phyloP scores from a whole-genome alignment of 2,797 vertebrate species.

The Heteromormyrus szaboi region DNA sequence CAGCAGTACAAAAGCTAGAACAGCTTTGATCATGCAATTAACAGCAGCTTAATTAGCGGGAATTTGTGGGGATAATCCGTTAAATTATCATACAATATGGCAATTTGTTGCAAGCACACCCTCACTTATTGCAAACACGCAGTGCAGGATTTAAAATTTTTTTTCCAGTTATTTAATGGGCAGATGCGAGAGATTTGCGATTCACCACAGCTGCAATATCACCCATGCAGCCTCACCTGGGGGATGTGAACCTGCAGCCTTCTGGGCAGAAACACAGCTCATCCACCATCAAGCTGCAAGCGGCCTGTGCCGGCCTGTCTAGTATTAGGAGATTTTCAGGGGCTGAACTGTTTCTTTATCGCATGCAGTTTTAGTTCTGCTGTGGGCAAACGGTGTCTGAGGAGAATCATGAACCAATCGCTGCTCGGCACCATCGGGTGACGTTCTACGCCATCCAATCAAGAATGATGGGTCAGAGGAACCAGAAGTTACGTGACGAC shows the following conservation, averaged over 20 bases:
- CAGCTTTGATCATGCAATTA: conserved; percentile 1
- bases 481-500: not conserved
- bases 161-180: not conserved
- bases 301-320: not conserved
- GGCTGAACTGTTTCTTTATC: not conserved
- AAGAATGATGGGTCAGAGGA: not conserved
- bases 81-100: not conserved
- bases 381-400: not conserved
- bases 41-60: not conserved
- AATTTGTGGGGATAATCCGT: not conserved
- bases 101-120: not conserved
- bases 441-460: not conserved
- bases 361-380: not conserved
- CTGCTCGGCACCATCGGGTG: not conserved
- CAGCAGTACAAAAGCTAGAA: not conserved
- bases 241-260: not conserved
- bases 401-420: not conserved
- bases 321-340: not conserved
- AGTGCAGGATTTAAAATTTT: not conserved
- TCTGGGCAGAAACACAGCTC: not conserved
- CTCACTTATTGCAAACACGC: not conserved
- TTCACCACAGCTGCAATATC: not conserved
- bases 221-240: not conserved
- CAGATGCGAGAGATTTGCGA: not conserved
- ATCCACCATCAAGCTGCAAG: not conserved